Evolutionary conservation across 2,888 invertebrate genomes (phyloP).

Genomic region (Pristionchus exspectatus): DNA sequence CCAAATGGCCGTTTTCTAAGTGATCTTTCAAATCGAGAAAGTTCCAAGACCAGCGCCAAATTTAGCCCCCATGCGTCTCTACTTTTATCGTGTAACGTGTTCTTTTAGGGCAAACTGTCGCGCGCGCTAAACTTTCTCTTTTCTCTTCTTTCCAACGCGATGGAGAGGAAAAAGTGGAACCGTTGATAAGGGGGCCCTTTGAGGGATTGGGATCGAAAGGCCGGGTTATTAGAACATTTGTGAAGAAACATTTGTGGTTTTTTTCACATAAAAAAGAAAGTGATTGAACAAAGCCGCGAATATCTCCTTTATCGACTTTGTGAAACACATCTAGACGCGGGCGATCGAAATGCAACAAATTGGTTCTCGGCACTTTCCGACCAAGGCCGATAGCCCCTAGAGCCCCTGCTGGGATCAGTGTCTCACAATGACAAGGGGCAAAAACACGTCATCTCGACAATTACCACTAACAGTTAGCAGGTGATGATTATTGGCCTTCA

Average conservation of each 20-base stretch:
- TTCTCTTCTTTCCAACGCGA: not conserved
- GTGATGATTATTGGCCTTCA: not conserved
- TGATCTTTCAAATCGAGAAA: not conserved
- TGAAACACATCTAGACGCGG: not conserved
- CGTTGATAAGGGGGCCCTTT: not conserved
- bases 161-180: not conserved
- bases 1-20: not conserved
- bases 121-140: not conserved
- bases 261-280: no score
- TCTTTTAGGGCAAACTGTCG: not conserved
- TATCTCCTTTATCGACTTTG: not conserved
- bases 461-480: not conserved
- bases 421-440: not conserved
- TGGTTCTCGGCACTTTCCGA: not conserved
- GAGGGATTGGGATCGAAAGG: not conserved
- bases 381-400: slow-evolving; percentile 9
- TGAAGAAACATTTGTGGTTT: no score
- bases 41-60: not conserved
- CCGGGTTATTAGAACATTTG: no score
- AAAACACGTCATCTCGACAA: not conserved
- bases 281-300: no score
- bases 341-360: not conserved
- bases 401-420: not conserved
- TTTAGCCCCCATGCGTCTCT: not conserved
- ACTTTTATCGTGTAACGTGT: slow-evolving; percentile 27